These are phyloP conservation scores for Lamellibrachia luymesi DNA, from an alignment of 1,140 invertebrate genomes.

Conservation along the genomic window DNA sequence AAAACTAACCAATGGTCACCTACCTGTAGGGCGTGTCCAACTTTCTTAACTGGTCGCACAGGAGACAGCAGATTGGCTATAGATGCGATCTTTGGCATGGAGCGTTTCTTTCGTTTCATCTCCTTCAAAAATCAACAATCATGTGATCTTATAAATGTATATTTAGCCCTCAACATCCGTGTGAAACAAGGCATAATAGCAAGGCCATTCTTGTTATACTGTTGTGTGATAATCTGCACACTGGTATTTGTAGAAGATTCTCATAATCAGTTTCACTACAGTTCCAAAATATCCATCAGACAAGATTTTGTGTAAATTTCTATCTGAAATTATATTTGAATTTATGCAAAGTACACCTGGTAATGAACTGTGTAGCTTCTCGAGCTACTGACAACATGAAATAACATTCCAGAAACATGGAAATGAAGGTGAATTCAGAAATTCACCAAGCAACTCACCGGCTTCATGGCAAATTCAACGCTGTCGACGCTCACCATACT, in stretches of 20 bases:
- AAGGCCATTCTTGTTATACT: no score
- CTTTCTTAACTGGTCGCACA: conserved; percentile 33
- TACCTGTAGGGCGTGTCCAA: conserved; percentile 36
- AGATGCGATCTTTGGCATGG: background rate
- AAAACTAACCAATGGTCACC: background rate
- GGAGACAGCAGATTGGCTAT: conserved; percentile 43
- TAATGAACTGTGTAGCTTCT: background rate
- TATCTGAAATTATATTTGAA: no score
- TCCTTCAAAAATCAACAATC: background rate
- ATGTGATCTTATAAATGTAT: background rate
- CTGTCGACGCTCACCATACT: background rate
- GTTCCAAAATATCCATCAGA: no score
- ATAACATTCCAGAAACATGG: no score
- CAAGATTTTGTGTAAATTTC: no score
- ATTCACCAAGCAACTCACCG: background rate
- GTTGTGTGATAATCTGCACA: no score
- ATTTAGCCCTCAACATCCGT: no score
- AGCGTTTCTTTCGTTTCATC: background rate
- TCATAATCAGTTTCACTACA: no score
- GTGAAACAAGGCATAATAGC: no score
- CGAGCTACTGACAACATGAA: background rate
- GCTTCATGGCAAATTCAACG: background rate
- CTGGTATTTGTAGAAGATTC: no score
- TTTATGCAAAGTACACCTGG: no score
- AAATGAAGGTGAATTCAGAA: no score